Base-by-base conservation (phyloP, 2,888 invertebrate species). In the Oligia fasciuncula region DNA sequence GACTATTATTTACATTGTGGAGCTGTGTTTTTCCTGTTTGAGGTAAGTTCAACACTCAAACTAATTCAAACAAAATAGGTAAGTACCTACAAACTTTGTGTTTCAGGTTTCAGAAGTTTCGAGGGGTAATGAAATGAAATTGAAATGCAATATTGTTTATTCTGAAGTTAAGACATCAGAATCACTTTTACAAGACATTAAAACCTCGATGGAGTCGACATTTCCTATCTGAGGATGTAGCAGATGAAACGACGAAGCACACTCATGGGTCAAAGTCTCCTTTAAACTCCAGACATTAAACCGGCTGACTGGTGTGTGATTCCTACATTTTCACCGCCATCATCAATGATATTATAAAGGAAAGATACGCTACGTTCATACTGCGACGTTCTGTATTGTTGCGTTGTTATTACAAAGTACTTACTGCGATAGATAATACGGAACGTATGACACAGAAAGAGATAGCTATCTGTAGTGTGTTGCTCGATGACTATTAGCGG, bases 21-120 rank as follows among this genome's bases (percentile, higher is more conserved):
- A 40, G 13, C 0, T 17, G 40, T 66, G 49, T 76, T 76, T 81
- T 82, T 60, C 77, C 43, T 60, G 35, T 46, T 51, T 17, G 3
- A 54, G 23, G 19, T 73, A 40, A 17, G 9, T 40, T 40, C 14
- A n/a, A 46, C 2, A 57, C 23, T 1, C 5, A 57, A 54, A 43
- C 23, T 35, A 43, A 40, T 40, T 35, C 9, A 65, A 70, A 63
- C 23, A n/a, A n/a, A 40, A 57, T 23, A 14, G 14, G 0, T 54
- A n/a, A n/a, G n/a, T n/a, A n/a, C n/a, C n/a, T n/a, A 2, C 46
- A 49, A 23, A 40, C 62, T 40, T 70, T 70, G 35, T 35, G 9
- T 40, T 57, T 23, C 9, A 40, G 62, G 35, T 35, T 70, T 23
- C 9, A 14, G 62, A 60, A 70, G 35, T 60, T 49, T 71, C 17